Base-by-base conservation (phyloP, 2,888 invertebrate genomes). In the Deilephila elpenor region DNA sequence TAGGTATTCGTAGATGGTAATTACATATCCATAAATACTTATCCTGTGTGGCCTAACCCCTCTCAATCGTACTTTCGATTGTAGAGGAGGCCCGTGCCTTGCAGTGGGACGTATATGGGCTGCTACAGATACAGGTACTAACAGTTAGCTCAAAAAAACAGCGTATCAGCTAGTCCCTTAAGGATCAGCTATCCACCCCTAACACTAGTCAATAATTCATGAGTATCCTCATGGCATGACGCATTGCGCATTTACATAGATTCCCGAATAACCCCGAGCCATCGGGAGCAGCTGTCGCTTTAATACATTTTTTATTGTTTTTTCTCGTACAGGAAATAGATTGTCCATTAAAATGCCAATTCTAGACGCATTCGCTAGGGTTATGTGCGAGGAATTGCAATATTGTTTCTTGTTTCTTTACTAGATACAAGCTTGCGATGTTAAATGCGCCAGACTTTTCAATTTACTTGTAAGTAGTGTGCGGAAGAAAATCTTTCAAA, bases 201-300 rank as follows among this genome's bases (percentile, higher is more conserved):
- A 59, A 56, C 59, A 17, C 11, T 75, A 78, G 79, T 91, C 84
- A 88, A 92, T 92, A 88, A 91, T 91, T 89, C 91, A 91, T 91
- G 88, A 91, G 86, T 82, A 86, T 84, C 81, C 44, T 44, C 83
- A 85, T 86, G 77, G 83, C 84, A 85, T 89, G 90, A 91, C 89
- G 91, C 89, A 90, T 87, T 88, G 90, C 88, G 88, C 86, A 91
- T 92, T 91, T 91, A 88, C 91, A 91, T 93, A 91, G 83, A 88
- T 89, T 86, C 84, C 82, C 82, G 80, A 88, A 85, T 80, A 79
- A 75, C 75, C 77, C 74, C 78, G 77, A 79, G 83, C 86, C 83
- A 88, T 90, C 78, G 86, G 83, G 73, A 85, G 79, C 93, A 93
- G 88, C 89, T 92, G 93, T 78, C 78, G 75, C 73, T 77, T 83